These are phyloP conservation scores for Macrobrachium nipponense DNA, from an alignment of 1,140 invertebrate species.

Conservation along the genomic window DNA sequence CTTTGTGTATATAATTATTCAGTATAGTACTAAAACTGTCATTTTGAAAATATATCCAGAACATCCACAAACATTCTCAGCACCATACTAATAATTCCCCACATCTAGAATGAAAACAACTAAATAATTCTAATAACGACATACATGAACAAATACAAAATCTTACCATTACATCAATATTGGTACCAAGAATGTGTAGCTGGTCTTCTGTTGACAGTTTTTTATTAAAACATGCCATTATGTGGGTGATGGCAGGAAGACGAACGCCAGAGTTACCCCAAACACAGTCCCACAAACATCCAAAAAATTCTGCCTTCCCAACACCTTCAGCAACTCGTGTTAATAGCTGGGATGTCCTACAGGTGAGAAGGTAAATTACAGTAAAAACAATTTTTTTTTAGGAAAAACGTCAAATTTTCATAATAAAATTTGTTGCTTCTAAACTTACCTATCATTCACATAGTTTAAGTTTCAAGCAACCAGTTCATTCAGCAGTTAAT, in stretches of 20 bases:
- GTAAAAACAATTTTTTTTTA: background rate
- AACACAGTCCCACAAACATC: slow-evolving; percentile 90
- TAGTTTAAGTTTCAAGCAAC: too few species aligned
- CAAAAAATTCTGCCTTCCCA: slow-evolving; percentile 85
- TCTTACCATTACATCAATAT: slow-evolving; percentile 84
- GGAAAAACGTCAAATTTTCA: too few species aligned
- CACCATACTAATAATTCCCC: background rate
- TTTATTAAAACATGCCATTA: slow-evolving; percentile 86
- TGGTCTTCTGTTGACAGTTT: slow-evolving; percentile 87
- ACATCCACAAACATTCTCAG: too few species aligned
- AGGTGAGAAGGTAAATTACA: background rate
- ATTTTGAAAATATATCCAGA: too few species aligned
- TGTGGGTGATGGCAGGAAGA: slow-evolving; percentile 85
- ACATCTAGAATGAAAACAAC: background rate
- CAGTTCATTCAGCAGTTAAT: too few species aligned
- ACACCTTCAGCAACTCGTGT: slow-evolving; percentile 70
- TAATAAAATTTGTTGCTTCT: background rate
- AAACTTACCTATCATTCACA: background rate
- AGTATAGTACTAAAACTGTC: too few species aligned
- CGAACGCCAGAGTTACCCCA: slow-evolving; percentile 85
- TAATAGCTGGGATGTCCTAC: slow-evolving; percentile 60
- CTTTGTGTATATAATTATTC: too few species aligned
- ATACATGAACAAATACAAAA: background rate
- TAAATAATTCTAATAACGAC: background rate
- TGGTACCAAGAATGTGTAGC: slow-evolving; percentile 85